Evolutionary conservation across 2,113 vertebrate genomes (phyloP), one percentile per base, ranked within the genome.

Genomic region (Heterotilapia buettikoferi): DNA sequence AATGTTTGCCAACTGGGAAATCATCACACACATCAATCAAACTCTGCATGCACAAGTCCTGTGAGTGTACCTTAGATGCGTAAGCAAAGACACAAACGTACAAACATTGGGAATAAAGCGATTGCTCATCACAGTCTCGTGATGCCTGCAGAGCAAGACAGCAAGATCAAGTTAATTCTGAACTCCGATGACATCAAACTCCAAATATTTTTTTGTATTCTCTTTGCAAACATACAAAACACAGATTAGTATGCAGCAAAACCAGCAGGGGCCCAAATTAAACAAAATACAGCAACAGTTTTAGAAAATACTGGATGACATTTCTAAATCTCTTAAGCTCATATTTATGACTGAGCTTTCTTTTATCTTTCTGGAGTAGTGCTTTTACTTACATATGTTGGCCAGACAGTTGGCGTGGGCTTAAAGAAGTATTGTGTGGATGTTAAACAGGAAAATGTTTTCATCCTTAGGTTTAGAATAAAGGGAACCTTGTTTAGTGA

Each of bases 1-100:
- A 92, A 94, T 88, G 89, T 91, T 90, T 92, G 93, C 93, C 95
- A 94, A 89, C 88, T 50, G 78, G 90, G 89, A 92, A 93, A 94
- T 94, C 84, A 92, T 90, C 86, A 40, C 85, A 84, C 71, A 89
- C 86, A 91, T 94, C 88, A 84, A 88, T 95, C 93, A 91, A 85
- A 79, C 47, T 84, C 43, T 66, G 86, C 85, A 53, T 86, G 87
- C 83, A 90, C 50, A 66, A 9, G 21, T 88, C 73, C 43, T 82
- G 29, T 50, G 81, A 82, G 84, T 91, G 85, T 81, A 86, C 63
- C 71, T 85, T 86, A 40, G 79, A 87, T 84, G 86, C 26, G 7
- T 89, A 91, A 90, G 86, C 91, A 91, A 79, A 89, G 80, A 89
- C 54, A 76, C n/a, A 90, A 82, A 86, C 2, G 38, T 47, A 82